Conservation (phyloP, 2,113 vertebrate genomes). For the Ardeotis arabs region DNA sequence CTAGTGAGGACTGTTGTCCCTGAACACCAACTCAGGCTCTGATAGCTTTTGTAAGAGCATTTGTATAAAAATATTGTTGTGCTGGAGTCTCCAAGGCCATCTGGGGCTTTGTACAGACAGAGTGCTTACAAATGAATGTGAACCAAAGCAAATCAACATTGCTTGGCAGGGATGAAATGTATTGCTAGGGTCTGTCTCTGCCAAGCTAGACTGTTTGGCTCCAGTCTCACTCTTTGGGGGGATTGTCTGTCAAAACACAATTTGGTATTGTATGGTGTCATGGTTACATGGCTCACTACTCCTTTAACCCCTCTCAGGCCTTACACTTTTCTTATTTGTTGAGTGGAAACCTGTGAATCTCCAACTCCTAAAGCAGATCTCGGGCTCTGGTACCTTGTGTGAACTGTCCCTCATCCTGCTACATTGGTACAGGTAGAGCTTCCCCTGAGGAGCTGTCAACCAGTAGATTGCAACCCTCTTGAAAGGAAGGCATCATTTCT, state of each 20-base stretch:
- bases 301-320: conserved; percentile 30
- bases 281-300: not conserved
- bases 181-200: conserved; percentile 63
- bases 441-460: not conserved
- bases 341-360: not conserved
- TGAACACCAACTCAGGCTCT: conserved; percentile 21
- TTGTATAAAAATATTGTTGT: conserved; percentile 63
- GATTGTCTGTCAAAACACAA: conserved; percentile 62
- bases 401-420: rapidly evolving
- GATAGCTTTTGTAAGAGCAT: conserved; percentile 55
- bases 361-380: not conserved
- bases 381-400: not conserved
- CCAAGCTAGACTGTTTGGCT: conserved; percentile 62
- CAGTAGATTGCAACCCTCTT: not conserved
- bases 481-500: not conserved
- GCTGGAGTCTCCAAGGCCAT: conserved; percentile 42
- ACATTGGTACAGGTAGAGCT: not conserved
- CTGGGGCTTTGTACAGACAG: conserved; percentile 61
- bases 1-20: not conserved
- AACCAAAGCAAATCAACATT: conserved; percentile 69
- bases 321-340: not conserved
- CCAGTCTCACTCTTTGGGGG: conserved; percentile 23
- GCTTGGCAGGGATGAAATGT: conserved; percentile 54
- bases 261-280: conserved; percentile 26
- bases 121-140: conserved; percentile 60